Conservation (phyloP, 1,140 invertebrate species). For the Drosophila setifemur region DNA sequence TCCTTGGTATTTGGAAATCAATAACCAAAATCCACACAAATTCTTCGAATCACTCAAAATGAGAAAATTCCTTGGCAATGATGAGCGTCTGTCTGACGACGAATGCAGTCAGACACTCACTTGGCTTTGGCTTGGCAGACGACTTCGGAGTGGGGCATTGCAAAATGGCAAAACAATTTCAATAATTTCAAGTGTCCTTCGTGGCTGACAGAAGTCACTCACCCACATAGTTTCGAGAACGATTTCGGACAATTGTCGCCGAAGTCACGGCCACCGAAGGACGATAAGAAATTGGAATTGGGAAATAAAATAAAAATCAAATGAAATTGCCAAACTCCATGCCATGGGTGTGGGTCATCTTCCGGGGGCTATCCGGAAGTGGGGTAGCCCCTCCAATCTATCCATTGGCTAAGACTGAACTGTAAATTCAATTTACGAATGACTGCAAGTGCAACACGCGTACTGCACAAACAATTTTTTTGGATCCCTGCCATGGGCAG, state of each 20-base stretch:
- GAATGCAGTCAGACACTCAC: slow-evolving; percentile 9
- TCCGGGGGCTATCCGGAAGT: too few relatives aligned
- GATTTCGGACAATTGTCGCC: slow-evolving; percentile 62
- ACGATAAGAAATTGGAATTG: slow-evolving; percentile 68
- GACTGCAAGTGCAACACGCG: slow-evolving; percentile 70
- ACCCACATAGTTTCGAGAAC: slow-evolving; percentile 24
- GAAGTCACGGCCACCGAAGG: slow-evolving; percentile 40
- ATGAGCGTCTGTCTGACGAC: slow-evolving; percentile 38
- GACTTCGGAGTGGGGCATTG: neutral
- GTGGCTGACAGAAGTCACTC: slow-evolving; percentile 60
- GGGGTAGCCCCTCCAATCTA: too few relatives aligned
- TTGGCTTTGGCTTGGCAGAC: neutral
- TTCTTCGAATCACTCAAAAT: slow-evolving; percentile 73
- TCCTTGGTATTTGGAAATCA: slow-evolving; percentile 64
- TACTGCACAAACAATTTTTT: slow-evolving; percentile 52
- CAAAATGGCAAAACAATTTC: slow-evolving; percentile 75
- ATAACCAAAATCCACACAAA: slow-evolving; percentile 76
- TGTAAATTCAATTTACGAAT: slow-evolving; percentile 75
- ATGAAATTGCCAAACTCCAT: slow-evolving; percentile 59
- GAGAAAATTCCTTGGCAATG: slow-evolving; percentile 72
- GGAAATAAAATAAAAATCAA: slow-evolving; percentile 28
- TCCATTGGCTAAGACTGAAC: slow-evolving; percentile 29
- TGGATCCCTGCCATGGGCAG: neutral
- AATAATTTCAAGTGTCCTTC: slow-evolving; percentile 77
- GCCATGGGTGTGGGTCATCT: neutral